phyloP scores from a whole-genome alignment of 2,888 invertebrate genomes.

The Lithophane leautieri region DNA sequence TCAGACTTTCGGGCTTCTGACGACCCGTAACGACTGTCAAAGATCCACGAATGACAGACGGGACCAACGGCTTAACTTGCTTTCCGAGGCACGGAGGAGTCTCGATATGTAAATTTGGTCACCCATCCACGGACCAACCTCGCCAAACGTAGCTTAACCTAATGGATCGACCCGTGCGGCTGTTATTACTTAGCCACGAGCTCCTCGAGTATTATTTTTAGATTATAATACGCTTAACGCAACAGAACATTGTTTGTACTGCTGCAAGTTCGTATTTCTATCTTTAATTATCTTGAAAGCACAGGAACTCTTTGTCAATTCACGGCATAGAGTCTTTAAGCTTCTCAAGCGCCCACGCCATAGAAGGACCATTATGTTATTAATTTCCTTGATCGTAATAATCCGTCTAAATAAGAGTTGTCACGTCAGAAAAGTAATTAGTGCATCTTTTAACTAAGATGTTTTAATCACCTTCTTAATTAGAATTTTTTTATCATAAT shows the following conservation, averaged over 20 bases:
- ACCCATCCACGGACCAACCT: too few species aligned
- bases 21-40: too few species aligned
- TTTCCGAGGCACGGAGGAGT: too few species aligned
- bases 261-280: neutral
- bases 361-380: neutral
- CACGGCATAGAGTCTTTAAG: neutral
- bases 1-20: too few species aligned
- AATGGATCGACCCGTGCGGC: too few species aligned
- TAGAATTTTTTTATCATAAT: neutral
- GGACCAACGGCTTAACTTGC: too few species aligned
- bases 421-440: neutral
- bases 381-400: neutral
- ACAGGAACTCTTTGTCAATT: neutral
- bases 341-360: neutral
- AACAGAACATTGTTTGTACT: neutral
- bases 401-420: neutral
- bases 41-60: too few species aligned
- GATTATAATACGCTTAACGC: neutral
- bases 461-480: too few species aligned
- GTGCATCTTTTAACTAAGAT: neutral
- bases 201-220: too few species aligned
- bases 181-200: too few species aligned
- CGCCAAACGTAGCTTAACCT: too few species aligned
- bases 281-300: neutral
- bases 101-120: too few species aligned